Evolutionary conservation across 2,888 invertebrate genomes (phyloP).

Genomic region (Periphyllus acericola): DNA sequence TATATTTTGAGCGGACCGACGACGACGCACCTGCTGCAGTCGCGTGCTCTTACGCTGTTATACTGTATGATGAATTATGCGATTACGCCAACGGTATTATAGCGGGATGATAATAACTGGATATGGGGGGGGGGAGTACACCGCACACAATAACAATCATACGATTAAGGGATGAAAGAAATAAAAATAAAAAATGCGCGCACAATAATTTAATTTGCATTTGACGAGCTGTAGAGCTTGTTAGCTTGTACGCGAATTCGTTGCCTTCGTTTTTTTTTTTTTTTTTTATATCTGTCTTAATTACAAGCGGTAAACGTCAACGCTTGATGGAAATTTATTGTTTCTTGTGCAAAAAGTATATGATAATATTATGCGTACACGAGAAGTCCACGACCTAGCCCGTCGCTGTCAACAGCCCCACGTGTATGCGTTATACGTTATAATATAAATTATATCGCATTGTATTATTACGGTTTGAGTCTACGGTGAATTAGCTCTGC

Average conservation of each 20-base stretch:
- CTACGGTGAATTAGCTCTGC: not conserved
- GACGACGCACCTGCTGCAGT: no score
- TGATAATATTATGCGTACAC: not conserved
- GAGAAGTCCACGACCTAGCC: not conserved
- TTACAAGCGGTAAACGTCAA: not conserved
- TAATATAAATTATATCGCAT: not conserved
- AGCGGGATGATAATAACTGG: not conserved
- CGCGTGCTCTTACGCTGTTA: no score
- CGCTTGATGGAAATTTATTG: conserved; percentile 39
- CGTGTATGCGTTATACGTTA: not conserved
- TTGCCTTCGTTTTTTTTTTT: not conserved
- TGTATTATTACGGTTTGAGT: not conserved
- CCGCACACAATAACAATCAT: not conserved
- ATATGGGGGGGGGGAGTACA: not conserved
- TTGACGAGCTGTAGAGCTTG: conserved; percentile 14
- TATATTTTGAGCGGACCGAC: no score
- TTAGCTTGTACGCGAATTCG: not conserved
- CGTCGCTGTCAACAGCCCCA: not conserved
- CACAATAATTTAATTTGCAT: conserved; percentile 46
- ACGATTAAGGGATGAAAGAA: not conserved
- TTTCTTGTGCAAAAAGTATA: not conserved
- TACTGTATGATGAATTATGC: no score
- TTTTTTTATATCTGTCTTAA: conserved; percentile 2
- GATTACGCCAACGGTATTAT: no score
- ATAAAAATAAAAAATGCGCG: not conserved